Percentiles rank a stretch among this genome's conserved stretches.
phyloP scores from a whole-genome alignment of 2,113 vertebrate species.

The Odontophorus gujanensis region DNA sequence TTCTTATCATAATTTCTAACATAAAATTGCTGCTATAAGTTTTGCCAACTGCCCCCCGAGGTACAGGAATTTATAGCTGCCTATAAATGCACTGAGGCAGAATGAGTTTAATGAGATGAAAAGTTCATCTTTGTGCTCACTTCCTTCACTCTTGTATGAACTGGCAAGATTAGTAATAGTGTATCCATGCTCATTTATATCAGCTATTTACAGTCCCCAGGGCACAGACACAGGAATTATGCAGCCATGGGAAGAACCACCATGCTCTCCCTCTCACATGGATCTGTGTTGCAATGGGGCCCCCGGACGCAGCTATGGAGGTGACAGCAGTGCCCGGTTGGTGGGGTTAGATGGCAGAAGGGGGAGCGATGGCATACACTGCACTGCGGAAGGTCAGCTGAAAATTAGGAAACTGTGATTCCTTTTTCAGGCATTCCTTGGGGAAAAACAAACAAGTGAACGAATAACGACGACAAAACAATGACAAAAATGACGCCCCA shows the following conservation, averaged over 20 bases:
- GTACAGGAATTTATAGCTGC: neutral
- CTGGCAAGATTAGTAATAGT: conserved; percentile 2
- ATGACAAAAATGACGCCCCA: neutral
- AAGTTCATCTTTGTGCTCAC: conserved; percentile 15
- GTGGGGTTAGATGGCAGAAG: neutral
- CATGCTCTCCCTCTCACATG: neutral
- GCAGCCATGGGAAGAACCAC: conserved; percentile 18
- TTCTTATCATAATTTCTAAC: neutral
- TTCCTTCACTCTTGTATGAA: conserved; percentile 20
- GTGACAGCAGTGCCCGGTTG: neutral
- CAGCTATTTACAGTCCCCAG: conserved; percentile 6
- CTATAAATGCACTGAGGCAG: neutral
- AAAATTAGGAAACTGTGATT: conserved; percentile 22
- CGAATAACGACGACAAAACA: neutral
- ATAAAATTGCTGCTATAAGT: neutral
- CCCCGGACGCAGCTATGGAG: neutral
- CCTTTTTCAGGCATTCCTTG: conserved; percentile 31
- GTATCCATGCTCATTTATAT: conserved; percentile 20
- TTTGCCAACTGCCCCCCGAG: conserved; percentile 19
- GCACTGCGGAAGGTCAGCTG: neutral
- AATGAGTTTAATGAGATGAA: neutral
- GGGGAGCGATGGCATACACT: neutral
- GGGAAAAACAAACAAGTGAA: neutral
- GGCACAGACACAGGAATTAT: neutral
- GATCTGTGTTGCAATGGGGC: neutral